phyloP scores from a whole-genome alignment of 2,797 vertebrate genomes.

The Cheirogaleus major region DNA sequence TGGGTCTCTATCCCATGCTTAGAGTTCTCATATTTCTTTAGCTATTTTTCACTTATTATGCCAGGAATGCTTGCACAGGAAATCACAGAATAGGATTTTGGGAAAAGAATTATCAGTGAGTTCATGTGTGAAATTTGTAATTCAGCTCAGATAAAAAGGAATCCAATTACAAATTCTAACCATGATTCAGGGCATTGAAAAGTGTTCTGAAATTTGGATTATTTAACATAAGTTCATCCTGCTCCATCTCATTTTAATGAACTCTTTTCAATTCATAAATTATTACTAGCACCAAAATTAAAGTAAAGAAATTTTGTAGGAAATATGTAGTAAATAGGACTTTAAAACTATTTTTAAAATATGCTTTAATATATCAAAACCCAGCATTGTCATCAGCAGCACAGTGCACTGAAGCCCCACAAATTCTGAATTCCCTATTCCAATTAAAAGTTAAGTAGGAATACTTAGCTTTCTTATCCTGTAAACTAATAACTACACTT shows the following conservation, averaged over 20 bases:
- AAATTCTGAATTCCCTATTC: neutral
- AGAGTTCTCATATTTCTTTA: neutral
- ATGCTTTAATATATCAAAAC: neutral
- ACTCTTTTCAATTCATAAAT: slow-evolving; percentile 6
- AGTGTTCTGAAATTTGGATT: neutral
- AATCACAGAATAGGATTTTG: neutral
- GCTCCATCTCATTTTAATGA: neutral
- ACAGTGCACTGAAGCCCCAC: neutral
- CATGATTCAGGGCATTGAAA: neutral
- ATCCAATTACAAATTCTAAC: slow-evolving; percentile 2
- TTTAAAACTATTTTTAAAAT: neutral
- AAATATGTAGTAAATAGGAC: neutral
- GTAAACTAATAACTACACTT: neutral
- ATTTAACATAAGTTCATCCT: neutral
- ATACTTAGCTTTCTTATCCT: neutral
- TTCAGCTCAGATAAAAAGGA: slow-evolving; percentile 31
- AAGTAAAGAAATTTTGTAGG: neutral
- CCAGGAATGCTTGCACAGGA: neutral
- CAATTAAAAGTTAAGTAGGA: neutral
- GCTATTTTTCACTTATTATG: neutral
- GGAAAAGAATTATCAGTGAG: neutral
- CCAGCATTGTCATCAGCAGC: neutral
- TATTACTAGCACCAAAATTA: neutral
- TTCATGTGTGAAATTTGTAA: slow-evolving; percentile 15
- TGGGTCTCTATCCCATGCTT: neutral